phyloP scores from a whole-genome alignment of 64 coral and sea anemone genomes.

The Montipora foliosa region DNA sequence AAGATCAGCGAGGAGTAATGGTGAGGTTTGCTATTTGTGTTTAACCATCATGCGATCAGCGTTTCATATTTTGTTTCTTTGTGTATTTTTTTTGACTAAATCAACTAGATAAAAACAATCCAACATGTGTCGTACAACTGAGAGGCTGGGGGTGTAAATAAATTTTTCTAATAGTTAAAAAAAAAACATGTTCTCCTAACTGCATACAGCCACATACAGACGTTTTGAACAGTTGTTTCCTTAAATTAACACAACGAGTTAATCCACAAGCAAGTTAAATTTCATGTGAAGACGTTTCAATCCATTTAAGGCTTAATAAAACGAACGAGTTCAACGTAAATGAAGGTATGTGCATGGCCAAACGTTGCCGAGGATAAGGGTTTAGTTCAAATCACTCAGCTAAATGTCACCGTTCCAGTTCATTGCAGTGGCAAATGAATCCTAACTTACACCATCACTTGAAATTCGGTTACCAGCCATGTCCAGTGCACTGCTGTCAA shows the following conservation, averaged over 20 bases:
- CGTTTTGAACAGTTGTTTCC: not conserved
- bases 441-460: slow-evolving; percentile 33
- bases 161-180: slow-evolving; percentile 18
- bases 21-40: not conserved
- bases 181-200: not conserved
- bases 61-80: not conserved
- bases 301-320: not conserved
- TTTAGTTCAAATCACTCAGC: slow-evolving; percentile 1
- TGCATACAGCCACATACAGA: slow-evolving; percentile 17
- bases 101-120: slow-evolving; percentile 24
- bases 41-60: not conserved
- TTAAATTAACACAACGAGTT: not conserved
- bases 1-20: not conserved
- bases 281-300: not conserved
- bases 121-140: slow-evolving; percentile 27
- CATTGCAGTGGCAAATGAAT: slow-evolving; percentile 1
- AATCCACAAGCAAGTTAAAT: not conserved
- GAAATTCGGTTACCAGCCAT: slow-evolving; percentile 46
- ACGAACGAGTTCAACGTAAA: not conserved
- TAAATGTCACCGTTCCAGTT: slow-evolving; percentile 8
- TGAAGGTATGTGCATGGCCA: not conserved
- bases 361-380: not conserved
- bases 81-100: not conserved
- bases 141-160: slow-evolving; percentile 29
- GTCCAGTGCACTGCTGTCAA: slow-evolving; percentile 30